Base-by-base conservation (phyloP, 2,797 vertebrate genomes). In the Paedocypris micromegethes region DNA sequence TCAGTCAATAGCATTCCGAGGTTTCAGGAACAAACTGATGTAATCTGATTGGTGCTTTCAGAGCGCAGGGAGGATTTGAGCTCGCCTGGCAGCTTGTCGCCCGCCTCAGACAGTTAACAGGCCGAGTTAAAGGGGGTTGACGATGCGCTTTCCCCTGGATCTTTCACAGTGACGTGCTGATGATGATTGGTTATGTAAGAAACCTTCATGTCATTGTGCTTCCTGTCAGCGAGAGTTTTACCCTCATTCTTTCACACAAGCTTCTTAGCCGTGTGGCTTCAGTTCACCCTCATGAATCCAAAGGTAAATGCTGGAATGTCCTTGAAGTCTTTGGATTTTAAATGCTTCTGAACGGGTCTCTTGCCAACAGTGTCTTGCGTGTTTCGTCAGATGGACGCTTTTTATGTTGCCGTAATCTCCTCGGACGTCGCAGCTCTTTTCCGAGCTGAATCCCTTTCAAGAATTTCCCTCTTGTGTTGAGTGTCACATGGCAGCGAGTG, bases 221-320 rank as follows among this genome's bases (percentile, higher is more conserved):
- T 82, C 72, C 75, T 79, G 79, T 82, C 78, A 71, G 67, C 80
- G 66, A 50, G 65, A 69, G 72, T 68, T 39, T 65, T 80, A 83
- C 72, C 81, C 83, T 80, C 79, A 81, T 86, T 87, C 85, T 85
- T 82, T 86, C 84, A 84, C 57, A 48, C 5, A 2, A 56, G 59
- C 57, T 77, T 73, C 76, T 77, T 56, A 52, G 76, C 48, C 61
- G 49, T 62, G 68, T 5, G 7, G 43, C 57, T 49, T 55, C 62
- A 59, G 59, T 51, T 75, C 66, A 47, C 54, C 44, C 64, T 66
- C 46, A 56, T 40, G 23, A 53, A 60, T 38, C 38, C 8, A 5
- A 45, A 66, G 1, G 9, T 38, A 60, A 67, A 51, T 6, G 47
- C 59, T 57, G 68, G 58, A 75, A 58, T 63, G 37, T 55, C 43